Evolutionary conservation across 2,888 invertebrate species (phyloP).

Genomic region (Antitype chi): DNA sequence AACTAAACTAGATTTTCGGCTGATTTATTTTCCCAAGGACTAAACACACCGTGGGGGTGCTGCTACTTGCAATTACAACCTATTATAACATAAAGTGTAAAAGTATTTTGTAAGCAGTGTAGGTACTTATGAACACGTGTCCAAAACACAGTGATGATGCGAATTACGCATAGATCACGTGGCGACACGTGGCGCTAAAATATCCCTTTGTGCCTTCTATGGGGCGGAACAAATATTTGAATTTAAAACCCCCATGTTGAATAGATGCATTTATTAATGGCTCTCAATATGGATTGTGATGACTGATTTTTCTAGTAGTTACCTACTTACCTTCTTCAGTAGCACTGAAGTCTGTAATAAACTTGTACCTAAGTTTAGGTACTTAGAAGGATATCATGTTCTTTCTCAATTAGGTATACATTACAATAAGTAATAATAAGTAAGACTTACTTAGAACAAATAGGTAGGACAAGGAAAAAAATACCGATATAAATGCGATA

Average conservation of each 20-base stretch:
- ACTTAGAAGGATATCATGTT: not conserved
- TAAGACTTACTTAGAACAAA: no score
- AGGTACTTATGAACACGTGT: conserved; percentile 72
- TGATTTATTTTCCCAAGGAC: no score
- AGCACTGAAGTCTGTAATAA: not conserved
- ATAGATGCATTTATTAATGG: conserved; percentile 67
- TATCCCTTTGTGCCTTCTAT: conserved; percentile 73
- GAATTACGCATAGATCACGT: conserved; percentile 77
- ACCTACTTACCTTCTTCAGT: not conserved
- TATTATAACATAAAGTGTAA: conserved; percentile 41
- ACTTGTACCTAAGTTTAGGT: not conserved
- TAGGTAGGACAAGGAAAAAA: not conserved
- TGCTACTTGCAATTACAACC: no score
- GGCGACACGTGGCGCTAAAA: conserved; percentile 81
- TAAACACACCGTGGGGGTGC: no score
- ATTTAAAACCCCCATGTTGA: conserved; percentile 79
- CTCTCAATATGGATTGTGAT: conserved; percentile 13
- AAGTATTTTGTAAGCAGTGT: conserved; percentile 61
- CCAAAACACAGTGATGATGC: conserved; percentile 66
- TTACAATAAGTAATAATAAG: not conserved
- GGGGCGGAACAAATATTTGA: conserved; percentile 86
- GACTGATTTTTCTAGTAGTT: not conserved
- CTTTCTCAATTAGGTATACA: not conserved
- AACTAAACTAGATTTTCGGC: no score
- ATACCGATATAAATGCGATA: not conserved